Percentiles rank a stretch among this genome's conserved stretches.
These are phyloP conservation scores for Chionoecetes opilio DNA, from an alignment of 1,140 invertebrate genomes.

Conservation along the genomic window DNA sequence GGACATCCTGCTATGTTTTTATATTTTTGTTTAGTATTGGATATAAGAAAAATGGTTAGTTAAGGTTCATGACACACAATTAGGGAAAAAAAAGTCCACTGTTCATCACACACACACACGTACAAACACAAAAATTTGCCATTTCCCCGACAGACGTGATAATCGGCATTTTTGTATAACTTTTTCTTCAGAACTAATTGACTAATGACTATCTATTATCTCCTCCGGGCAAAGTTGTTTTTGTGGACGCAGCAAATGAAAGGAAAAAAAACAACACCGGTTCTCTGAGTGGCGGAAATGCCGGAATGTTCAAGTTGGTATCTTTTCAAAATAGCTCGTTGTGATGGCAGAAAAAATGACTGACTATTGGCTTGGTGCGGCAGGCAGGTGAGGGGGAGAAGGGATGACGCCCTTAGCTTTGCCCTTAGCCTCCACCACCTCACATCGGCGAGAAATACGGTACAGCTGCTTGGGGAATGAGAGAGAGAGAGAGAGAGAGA, in stretches of 20 bases:
- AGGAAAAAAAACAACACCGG: not conserved
- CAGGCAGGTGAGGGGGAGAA: not conserved
- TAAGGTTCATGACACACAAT: too few relatives aligned
- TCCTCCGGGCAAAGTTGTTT: not conserved
- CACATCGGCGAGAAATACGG: too few relatives aligned
- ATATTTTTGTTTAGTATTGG: too few relatives aligned
- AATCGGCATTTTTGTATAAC: not conserved
- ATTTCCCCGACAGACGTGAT: not conserved
- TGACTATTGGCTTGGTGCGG: not conserved
- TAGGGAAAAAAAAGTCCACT: too few relatives aligned
- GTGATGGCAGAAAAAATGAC: not conserved
- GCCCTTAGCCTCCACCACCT: too few relatives aligned
- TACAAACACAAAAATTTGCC: not conserved
- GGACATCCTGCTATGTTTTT: not conserved
- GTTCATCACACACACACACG: too few relatives aligned
- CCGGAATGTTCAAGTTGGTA: too few relatives aligned
- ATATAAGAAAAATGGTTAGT: too few relatives aligned
- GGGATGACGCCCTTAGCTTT: not conserved
- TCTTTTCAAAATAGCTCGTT: too few relatives aligned
- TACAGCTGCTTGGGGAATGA: not conserved
- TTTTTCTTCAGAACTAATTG: not conserved
- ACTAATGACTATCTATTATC: not conserved
- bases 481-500: conserved; percentile 8
- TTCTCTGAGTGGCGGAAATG: too few relatives aligned
- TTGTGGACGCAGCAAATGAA: not conserved